Evolutionary conservation across 2,888 invertebrate species (phyloP).

Genomic region (Drosophila hamatofila): DNA sequence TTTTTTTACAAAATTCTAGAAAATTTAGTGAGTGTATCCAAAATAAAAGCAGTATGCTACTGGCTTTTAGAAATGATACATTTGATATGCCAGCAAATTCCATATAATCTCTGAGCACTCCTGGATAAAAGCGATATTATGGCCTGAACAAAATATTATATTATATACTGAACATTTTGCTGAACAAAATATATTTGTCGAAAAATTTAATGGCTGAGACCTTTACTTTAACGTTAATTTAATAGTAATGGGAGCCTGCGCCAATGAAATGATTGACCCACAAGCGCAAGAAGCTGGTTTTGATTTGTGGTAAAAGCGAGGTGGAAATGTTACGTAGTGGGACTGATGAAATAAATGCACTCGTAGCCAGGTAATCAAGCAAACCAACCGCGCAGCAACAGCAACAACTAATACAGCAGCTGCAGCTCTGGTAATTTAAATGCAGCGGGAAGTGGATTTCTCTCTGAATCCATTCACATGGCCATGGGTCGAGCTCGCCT

Average conservation of each 20-base stretch:
- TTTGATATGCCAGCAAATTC: not conserved
- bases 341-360: slow-evolving; percentile 46
- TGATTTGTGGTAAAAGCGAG: slow-evolving; percentile 2
- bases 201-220: not conserved
- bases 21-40: not conserved
- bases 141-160: too few relatives aligned
- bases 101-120: not conserved
- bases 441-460: slow-evolving; percentile 38
- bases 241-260: slow-evolving; percentile 40
- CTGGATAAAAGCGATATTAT: not conserved
- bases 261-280: slow-evolving; percentile 41
- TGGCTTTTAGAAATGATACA: not conserved
- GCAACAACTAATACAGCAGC: slow-evolving; percentile 19
- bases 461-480: slow-evolving; percentile 22
- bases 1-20: too few relatives aligned
- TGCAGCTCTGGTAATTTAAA: slow-evolving; percentile 45
- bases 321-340: not conserved
- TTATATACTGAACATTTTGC: too few relatives aligned
- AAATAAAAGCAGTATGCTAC: too few relatives aligned
- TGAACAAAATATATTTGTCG: too few relatives aligned
- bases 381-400: slow-evolving; percentile 38
- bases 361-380: slow-evolving; percentile 62
- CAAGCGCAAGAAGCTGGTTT: slow-evolving; percentile 37
- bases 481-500: slow-evolving; percentile 12
- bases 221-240: slow-evolving; percentile 19